Evolutionary conservation across 2,888 invertebrate species (phyloP), one percentile per base, ranked within the genome.

Genomic region (Cheilosia soror): DNA sequence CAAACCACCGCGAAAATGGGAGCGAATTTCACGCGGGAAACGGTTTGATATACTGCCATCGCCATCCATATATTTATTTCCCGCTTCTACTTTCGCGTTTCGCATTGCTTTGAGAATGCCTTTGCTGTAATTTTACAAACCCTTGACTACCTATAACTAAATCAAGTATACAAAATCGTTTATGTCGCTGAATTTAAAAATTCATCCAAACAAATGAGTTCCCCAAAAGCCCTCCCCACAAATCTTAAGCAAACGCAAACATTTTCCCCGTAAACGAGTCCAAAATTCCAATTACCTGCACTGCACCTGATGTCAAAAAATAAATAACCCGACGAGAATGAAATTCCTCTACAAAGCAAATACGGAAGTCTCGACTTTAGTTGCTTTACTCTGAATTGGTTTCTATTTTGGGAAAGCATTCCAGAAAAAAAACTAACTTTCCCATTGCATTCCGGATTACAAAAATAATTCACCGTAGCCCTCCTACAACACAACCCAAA

Each of bases 361-460:
- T 65, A 71, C 79, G 80, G 84, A 84, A 84, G 80, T 76, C 44
- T 66, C 27, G 57, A 79, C 73, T 77, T 65, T 58, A 72, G 33
- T 78, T 80, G 47, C 60, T 44, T 62, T 69, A 71, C 68, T 69
- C 68, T 31, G 63, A 79, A 79, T 47, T 31, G 58, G 55, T 15
- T 62, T 75, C 80, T 84, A 84, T 84, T 80, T 80, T 55, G 15
- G 60, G 60, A 76, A 71, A 25, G 25, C 65, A 60, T 65, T 84
- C 68, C 68, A 75, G 79, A 79, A 78, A 47, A 29, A 65, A 65
- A 6, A 65, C 58, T 58, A 53, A 62, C 53, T 55, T 63, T 62
- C 31, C 47, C 62, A 53, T 58, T 72, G 33, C 62, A 37, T 58
- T 72, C 25, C 25, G 33, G 11, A 29, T 5, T 37, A 66, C 40